A percentile compares a stretch with the other conserved stretches of the same genome.
These are phyloP conservation scores for Anolis carolinensis DNA, from an alignment of 2,113 vertebrate species.

Conservation along the genomic window DNA sequence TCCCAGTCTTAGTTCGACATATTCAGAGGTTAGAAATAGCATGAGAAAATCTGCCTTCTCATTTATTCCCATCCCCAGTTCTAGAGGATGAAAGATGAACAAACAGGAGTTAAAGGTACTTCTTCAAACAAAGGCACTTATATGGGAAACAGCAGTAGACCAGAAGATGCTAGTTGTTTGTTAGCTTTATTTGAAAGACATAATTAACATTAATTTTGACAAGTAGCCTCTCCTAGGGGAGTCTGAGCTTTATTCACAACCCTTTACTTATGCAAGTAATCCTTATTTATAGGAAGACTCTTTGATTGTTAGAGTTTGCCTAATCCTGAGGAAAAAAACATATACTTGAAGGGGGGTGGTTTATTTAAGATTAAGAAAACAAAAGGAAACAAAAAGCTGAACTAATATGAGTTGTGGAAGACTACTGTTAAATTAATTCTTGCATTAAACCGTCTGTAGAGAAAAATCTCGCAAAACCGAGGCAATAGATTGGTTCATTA, in stretches of 20 bases:
- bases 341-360: conserved; percentile 22
- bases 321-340: conserved; percentile 41
- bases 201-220: conserved; percentile 67
- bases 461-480: background rate
- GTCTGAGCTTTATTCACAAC: conserved; percentile 36
- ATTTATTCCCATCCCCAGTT: conserved; percentile 27
- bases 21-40: conserved; percentile 24
- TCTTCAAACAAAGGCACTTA: conserved; percentile 39
- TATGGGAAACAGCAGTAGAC: conserved; percentile 30
- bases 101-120: conserved; percentile 48
- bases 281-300: conserved; percentile 19
- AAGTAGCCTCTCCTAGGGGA: conserved; percentile 50
- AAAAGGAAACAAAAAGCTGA: conserved; percentile 40
- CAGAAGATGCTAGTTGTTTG: conserved; percentile 48
- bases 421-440: conserved; percentile 18
- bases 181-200: conserved; percentile 55
- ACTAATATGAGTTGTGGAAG: conserved; percentile 23
- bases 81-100: conserved; percentile 39
- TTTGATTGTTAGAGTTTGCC: conserved; percentile 21
- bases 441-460: background rate
- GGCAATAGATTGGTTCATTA: background rate
- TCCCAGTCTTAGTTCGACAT: conserved; percentile 32
- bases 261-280: conserved; percentile 54
- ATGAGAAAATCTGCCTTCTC: conserved; percentile 33
- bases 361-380: conserved; percentile 36